phyloP scores from a whole-genome alignment of 2,113 vertebrate genomes.

The Heterotilapia buettikoferi region DNA sequence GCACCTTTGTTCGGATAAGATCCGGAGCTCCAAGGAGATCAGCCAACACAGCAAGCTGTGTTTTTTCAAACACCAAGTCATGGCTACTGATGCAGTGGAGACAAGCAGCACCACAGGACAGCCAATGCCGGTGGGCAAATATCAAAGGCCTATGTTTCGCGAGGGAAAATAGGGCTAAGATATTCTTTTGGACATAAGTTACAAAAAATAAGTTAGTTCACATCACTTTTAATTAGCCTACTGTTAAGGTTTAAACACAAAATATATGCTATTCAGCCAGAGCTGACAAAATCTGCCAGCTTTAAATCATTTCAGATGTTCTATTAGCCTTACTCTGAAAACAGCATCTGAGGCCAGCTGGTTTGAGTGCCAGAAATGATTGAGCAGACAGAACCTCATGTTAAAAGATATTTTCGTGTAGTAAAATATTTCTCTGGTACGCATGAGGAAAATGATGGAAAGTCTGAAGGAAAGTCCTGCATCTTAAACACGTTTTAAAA shows the following conservation, averaged over 20 bases:
- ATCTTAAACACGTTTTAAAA: not conserved
- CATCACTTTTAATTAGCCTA: not conserved
- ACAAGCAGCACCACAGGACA: not conserved
- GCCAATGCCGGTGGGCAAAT: fast-evolving
- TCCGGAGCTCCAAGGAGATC: fast-evolving
- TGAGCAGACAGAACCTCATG: not conserved
- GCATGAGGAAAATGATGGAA: not conserved
- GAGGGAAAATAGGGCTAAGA: not conserved
- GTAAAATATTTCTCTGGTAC: not conserved
- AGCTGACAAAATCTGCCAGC: not conserved
- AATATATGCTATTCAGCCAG: not conserved
- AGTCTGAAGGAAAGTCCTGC: not conserved
- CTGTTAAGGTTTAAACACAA: not conserved
- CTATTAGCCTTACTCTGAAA: not conserved
- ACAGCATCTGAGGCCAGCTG: not conserved
- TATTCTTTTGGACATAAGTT: not conserved
- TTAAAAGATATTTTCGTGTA: not conserved
- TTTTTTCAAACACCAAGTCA: not conserved
- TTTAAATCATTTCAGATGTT: not conserved
- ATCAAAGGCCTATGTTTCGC: fast-evolving
- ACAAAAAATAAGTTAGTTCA: not conserved
- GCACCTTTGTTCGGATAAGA: not conserved
- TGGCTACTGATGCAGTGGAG: not conserved
- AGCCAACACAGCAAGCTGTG: fast-evolving
- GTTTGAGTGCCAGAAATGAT: not conserved